Evolutionary conservation across 2,888 invertebrate species (phyloP), one percentile per base, ranked within the genome.

Genomic region (Caenorhabditis macrosperma): DNA sequence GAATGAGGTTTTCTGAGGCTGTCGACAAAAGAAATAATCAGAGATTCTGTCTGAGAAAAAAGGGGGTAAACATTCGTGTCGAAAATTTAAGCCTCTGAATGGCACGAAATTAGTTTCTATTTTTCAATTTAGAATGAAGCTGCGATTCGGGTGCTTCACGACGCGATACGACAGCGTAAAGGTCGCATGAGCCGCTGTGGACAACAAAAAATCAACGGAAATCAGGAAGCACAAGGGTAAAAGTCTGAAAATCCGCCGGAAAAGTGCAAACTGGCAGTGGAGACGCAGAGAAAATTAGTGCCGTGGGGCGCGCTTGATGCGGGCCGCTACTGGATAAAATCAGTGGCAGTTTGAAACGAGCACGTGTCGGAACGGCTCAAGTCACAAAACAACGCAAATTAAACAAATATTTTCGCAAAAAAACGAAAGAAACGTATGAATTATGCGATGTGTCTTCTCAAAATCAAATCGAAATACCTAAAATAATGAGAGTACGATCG

Each of bases 241-340:
- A 72, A 48, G 46, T 57, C 57, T 64, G 63, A 57, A 72, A 72
- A 72, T 72, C 30, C 26, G 22, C 22, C 35, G 30, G 72, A 55
- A 64, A 64, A 59, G 64, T 64, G 57, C 59, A 59, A 50, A 38
- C 6, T n/a, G 54, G 9, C 30, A 22, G 48, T n/a, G 38, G 64
- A 74, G 59, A 59, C 74, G 64, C 74, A 74, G 74, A 64, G 64
- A 59, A 74, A 63, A 55, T 48, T 57, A 41, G 44, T 74, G 35
- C 74, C 12, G 28, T 15, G 33, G 74, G 35, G 74, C 74, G 74
- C 74, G 50, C 5, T 74, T 59, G 64, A 64, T 15, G 2, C 10
- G 48, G n/a, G 12, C 26, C 12, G 57, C 64, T 41, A 64, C 41
- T 28, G 52, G 41, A n/a, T 38, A 2, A 61, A 44, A 52, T 15